These are phyloP conservation scores for Rhagonycha fulva DNA, from an alignment of 2,888 invertebrate genomes.

Conservation along the genomic window DNA sequence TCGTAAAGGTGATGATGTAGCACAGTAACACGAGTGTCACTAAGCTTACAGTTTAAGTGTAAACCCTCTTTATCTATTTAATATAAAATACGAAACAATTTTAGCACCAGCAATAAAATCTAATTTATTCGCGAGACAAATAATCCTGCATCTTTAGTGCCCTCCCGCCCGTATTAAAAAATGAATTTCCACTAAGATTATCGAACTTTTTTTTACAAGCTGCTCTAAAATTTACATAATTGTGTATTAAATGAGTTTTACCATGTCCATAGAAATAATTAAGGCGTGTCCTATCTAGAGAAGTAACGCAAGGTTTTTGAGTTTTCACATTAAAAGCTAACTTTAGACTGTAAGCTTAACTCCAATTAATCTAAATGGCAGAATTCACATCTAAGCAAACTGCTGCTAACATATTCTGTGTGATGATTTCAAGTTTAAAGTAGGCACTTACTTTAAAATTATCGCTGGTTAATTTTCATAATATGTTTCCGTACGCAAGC, in stretches of 20 bases:
- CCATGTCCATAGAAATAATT: conserved; percentile 39
- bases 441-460: conserved; percentile 33
- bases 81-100: neutral
- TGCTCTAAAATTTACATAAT: conserved; percentile 42
- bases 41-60: conserved; percentile 31
- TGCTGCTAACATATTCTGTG: conserved; percentile 40
- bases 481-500: conserved; percentile 26
- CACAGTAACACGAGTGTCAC: conserved; percentile 32
- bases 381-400: conserved; percentile 35
- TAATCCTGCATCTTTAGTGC: neutral
- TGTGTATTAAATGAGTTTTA: conserved; percentile 41
- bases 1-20: neutral
- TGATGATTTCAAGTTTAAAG: conserved; percentile 33
- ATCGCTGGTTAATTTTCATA: conserved; percentile 32
- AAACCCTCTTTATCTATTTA: neutral
- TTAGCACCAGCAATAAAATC: neutral
- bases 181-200: conserved; percentile 7
- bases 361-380: conserved; percentile 42
- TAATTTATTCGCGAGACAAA: neutral
- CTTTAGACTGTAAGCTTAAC: conserved; percentile 36
- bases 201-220: conserved; percentile 9
- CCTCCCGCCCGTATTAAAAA: neutral
- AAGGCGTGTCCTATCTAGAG: conserved; percentile 42
- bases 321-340: conserved; percentile 36
- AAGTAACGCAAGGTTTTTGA: conserved; percentile 37